phyloP scores from a whole-genome alignment of 2,888 invertebrate species.

The Capitulum mitella region DNA sequence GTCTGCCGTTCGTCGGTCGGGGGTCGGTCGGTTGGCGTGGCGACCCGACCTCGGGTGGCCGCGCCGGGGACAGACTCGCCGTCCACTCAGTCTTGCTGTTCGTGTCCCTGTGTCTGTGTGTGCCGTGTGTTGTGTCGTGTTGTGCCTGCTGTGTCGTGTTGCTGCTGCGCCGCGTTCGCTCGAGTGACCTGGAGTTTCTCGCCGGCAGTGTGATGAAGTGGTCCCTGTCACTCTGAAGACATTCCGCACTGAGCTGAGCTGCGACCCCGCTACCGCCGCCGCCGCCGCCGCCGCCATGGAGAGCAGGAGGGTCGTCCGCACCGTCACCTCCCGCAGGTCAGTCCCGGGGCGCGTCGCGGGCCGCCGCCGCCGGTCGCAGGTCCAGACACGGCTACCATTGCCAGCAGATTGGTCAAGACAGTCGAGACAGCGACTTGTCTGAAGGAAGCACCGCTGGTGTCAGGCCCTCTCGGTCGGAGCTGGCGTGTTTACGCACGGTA shows the following conservation, averaged over 20 bases:
- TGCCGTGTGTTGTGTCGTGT: neutral
- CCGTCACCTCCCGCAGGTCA: constrained; percentile 14
- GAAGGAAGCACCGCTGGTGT: too few relatives aligned
- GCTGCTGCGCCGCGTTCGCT: neutral
- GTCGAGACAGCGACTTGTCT: too few relatives aligned
- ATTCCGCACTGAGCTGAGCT: neutral
- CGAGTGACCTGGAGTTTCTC: neutral
- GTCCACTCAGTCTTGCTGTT: neutral
- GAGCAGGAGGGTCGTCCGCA: constrained; percentile 20
- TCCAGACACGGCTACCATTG: too few relatives aligned
- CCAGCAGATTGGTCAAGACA: too few relatives aligned
- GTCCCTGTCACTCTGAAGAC: constrained; percentile 1
- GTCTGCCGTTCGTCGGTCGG: too few relatives aligned
- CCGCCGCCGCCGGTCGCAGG: too few relatives aligned
- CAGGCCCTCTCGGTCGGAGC: too few relatives aligned
- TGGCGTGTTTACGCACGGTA: too few relatives aligned
- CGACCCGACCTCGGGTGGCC: too few relatives aligned
- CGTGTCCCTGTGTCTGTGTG: neutral
- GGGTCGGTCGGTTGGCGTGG: too few relatives aligned
- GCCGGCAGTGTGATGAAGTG: constrained; percentile 22
- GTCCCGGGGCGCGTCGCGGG: neutral
- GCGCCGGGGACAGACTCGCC: neutral
- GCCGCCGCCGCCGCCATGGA: constrained; percentile 2
- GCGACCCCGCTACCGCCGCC: neutral
- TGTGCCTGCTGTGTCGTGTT: neutral